Percentiles rank a stretch among this genome's conserved stretches.
phyloP scores from a whole-genome alignment of 2,113 vertebrate genomes.

The Sinocyclocheilus anophthalmus region DNA sequence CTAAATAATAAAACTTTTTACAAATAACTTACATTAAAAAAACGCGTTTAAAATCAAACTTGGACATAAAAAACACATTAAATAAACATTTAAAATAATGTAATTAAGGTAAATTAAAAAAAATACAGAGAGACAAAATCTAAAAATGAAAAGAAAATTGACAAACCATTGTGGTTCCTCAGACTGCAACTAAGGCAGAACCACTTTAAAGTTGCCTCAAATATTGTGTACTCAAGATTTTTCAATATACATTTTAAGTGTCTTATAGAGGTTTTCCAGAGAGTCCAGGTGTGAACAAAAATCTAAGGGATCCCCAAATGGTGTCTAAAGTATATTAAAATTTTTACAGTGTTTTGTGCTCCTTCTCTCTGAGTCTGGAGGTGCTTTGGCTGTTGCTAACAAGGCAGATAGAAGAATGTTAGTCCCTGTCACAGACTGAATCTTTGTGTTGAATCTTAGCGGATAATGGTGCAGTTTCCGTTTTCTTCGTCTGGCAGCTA shows the following conservation, averaged over 20 bases:
- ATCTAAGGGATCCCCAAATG: neutral
- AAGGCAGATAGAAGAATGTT: neutral
- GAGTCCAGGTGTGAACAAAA: neutral
- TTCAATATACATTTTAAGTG: neutral
- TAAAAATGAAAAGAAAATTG: neutral
- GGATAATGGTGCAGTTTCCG: neutral
- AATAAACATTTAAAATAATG: neutral
- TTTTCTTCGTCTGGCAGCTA: neutral
- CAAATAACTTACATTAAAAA: neutral
- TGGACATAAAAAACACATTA: neutral
- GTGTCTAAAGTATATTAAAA: neutral
- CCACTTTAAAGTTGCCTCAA: no score
- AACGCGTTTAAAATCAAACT: neutral
- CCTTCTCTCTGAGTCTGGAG: neutral
- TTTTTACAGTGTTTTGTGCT: neutral
- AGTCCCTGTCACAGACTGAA: neutral
- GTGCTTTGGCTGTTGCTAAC: neutral
- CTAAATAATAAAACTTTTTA: neutral
- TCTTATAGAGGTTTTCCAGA: neutral
- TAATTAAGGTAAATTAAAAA: no score
- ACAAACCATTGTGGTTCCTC: neutral
- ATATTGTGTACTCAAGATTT: neutral
- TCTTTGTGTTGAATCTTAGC: neutral
- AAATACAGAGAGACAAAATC: neutral
- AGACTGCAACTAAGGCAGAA: neutral